These are phyloP conservation scores for Nymphalis c-album DNA, from an alignment of 2,888 invertebrate genomes.

Conservation along the genomic window DNA sequence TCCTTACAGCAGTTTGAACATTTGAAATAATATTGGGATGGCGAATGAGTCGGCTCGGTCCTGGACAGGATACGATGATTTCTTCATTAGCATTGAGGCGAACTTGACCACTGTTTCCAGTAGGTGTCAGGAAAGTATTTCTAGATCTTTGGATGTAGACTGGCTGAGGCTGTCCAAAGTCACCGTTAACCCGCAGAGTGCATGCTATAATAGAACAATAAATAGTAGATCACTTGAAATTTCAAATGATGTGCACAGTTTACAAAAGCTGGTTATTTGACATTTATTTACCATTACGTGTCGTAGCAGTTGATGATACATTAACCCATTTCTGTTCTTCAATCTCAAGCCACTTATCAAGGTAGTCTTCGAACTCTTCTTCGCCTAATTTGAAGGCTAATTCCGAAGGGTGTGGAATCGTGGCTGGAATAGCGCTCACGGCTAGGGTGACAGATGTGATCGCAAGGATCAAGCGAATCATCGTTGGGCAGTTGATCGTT, in stretches of 20 bases:
- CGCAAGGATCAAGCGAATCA: constrained; percentile 37
- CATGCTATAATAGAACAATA: constrained; percentile 50
- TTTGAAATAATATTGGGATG: constrained; percentile 57
- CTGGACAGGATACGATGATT: constrained; percentile 62
- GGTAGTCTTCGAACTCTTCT: constrained; percentile 74
- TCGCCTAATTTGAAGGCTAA: constrained; percentile 64
- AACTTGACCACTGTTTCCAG: constrained; percentile 60
- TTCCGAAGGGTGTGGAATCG: constrained; percentile 62
- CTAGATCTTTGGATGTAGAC: constrained; percentile 70
- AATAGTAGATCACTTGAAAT: neutral
- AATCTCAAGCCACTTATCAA: constrained; percentile 64
- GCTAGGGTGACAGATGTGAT: constrained; percentile 46
- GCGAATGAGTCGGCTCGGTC: constrained; percentile 55
- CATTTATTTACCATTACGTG: constrained; percentile 55
- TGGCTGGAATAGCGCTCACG: constrained; percentile 43
- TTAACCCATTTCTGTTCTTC: constrained; percentile 56
- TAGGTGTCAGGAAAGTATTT: constrained; percentile 56
- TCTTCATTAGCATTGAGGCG: constrained; percentile 57
- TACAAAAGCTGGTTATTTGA: neutral
- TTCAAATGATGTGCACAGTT: neutral
- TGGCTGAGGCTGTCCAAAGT: constrained; percentile 82
- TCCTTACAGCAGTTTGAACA: constrained; percentile 56
- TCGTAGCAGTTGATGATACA: constrained; percentile 40
- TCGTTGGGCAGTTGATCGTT: constrained; percentile 14
- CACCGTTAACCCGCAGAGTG: constrained; percentile 69